Conservation (phyloP, 2,888 invertebrate species). For the Oligia fasciuncula region DNA sequence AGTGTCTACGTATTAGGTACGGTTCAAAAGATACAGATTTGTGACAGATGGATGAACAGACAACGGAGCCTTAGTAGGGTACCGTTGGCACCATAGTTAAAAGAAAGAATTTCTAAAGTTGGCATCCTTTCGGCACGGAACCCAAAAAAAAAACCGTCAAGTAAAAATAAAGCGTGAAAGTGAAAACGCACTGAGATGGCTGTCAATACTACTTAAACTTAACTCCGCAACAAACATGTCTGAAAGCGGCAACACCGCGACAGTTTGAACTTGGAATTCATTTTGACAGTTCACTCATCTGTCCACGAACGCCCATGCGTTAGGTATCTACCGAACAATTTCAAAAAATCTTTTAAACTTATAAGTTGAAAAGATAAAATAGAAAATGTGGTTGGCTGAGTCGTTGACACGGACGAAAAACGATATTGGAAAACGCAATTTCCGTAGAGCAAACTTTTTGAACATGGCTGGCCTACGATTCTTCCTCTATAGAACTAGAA, state of each 20-base stretch:
- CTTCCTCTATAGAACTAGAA: background rate
- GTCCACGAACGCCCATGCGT: background rate
- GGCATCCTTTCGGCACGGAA: too few relatives aligned
- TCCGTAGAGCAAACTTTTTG: background rate
- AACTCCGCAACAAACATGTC: conserved; percentile 23
- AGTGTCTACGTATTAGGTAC: too few relatives aligned
- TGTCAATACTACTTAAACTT: conserved; percentile 32
- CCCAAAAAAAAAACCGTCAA: background rate
- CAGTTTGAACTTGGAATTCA: conserved; percentile 30
- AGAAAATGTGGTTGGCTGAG: too few relatives aligned
- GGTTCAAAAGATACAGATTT: too few relatives aligned
- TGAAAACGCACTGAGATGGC: conserved; percentile 11
- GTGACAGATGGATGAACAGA: too few relatives aligned
- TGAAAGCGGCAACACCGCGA: conserved; percentile 18
- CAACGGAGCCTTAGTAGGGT: too few relatives aligned
- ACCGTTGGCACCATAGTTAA: too few relatives aligned
- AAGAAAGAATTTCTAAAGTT: too few relatives aligned
- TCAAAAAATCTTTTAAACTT: background rate
- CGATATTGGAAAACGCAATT: conserved; percentile 1
- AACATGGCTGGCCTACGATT: too few relatives aligned
- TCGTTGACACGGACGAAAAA: background rate
- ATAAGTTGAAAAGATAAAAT: background rate
- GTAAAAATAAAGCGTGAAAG: conserved; percentile 19
- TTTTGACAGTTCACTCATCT: conserved; percentile 39
- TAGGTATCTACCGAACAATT: conserved; percentile 6